phyloP scores from a whole-genome alignment of 2,888 invertebrate species.

The Xiphydria camelus region DNA sequence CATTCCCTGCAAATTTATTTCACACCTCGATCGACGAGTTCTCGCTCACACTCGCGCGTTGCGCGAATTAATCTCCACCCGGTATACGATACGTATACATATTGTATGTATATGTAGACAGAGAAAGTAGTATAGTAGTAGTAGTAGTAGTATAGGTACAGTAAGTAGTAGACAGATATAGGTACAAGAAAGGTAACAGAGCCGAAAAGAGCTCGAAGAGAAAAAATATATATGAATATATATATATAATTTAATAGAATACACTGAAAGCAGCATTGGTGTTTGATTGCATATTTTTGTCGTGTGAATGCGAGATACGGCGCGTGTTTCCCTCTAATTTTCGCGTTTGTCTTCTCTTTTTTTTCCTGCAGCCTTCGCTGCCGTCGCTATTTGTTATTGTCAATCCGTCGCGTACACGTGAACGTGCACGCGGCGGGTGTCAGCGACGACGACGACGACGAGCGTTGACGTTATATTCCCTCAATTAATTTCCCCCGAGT shows the following conservation, averaged over 20 bases:
- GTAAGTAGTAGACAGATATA: conserved; percentile 24
- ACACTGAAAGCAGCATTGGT: conserved; percentile 57
- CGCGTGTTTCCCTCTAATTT: conserved; percentile 2
- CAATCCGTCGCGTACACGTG: no score
- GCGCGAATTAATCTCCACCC: no score
- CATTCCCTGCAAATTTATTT: no score
- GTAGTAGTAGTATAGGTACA: background rate
- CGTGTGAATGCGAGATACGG: conserved; percentile 18
- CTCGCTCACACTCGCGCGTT: no score
- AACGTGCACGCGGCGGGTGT: no score
- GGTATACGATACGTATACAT: conserved; percentile 24
- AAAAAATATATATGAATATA: conserved; percentile 24
- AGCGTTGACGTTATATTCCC: no score
- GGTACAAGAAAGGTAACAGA: conserved; percentile 17
- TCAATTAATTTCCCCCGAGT: no score
- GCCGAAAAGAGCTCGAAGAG: conserved; percentile 14
- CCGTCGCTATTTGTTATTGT: conserved; percentile 5
- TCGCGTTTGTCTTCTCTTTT: no score
- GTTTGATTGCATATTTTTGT: conserved; percentile 48
- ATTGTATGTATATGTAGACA: conserved; percentile 23
- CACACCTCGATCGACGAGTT: no score
- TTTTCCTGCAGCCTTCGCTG: no score
- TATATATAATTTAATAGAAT: conserved; percentile 44
- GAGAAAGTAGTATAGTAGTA: background rate
- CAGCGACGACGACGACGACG: no score